Conservation (phyloP, 1,140 invertebrate genomes). For the Physella acuta region DNA sequence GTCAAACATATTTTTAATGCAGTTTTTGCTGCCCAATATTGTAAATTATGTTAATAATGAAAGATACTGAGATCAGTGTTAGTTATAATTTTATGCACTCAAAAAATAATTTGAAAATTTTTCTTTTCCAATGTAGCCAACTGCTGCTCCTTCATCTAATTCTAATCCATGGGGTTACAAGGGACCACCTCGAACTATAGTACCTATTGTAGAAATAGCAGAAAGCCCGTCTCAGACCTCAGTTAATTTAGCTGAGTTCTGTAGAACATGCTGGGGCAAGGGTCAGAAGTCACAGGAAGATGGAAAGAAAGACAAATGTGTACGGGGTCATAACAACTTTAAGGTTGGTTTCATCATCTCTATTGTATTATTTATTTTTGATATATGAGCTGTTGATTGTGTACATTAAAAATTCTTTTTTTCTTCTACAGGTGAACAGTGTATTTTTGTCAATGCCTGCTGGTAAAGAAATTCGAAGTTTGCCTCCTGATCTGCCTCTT, state of each 20-base stretch:
- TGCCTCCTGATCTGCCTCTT: slow-evolving; percentile 39
- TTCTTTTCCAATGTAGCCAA: too few species aligned
- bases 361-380: too few species aligned
- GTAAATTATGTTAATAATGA: too few species aligned
- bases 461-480: slow-evolving; percentile 41
- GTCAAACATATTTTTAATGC: too few species aligned
- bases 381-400: background rate
- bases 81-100: too few species aligned
- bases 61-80: too few species aligned
- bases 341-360: slow-evolving; percentile 18
- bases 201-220: background rate
- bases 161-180: too few species aligned
- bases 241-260: slow-evolving; percentile 37
- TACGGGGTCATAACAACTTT: slow-evolving; percentile 44
- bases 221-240: slow-evolving; percentile 18
- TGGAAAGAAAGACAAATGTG: slow-evolving; percentile 41
- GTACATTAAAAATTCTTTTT: slow-evolving; percentile 5
- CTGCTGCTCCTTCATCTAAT: too few species aligned
- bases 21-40: too few species aligned
- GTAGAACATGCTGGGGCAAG: slow-evolving; percentile 44
- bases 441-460: slow-evolving; percentile 39
- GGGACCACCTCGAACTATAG: background rate
- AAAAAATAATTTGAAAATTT: too few species aligned
- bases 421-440: slow-evolving; percentile 23
- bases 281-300: slow-evolving; percentile 43